Evolutionary conservation across 2,113 vertebrate genomes (phyloP), one percentile per base, ranked within the genome.

Genomic region (Lycocorax pyrrhopterus): DNA sequence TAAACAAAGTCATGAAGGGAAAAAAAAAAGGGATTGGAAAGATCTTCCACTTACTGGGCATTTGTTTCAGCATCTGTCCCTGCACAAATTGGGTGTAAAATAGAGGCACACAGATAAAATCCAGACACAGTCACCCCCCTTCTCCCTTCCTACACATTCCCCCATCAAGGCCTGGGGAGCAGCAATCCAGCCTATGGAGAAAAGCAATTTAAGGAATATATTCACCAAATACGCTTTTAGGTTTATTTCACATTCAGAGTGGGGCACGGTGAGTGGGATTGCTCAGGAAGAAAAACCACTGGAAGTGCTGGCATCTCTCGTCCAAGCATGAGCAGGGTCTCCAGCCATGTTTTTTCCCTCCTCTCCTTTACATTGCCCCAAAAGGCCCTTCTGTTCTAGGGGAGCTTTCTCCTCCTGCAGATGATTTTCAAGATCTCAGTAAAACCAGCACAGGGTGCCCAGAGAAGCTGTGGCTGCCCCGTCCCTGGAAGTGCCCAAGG

Each of bases 301-400:
- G 64, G 27, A 5, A 29, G 25, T 2, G 39, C 52, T 67, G 56
- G 43, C 29, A 66, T 30, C 69, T 56, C 68, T 23, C 41, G 7
- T 16, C 76, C 49, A 43, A 46, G 18, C n/a, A 25, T 1, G 14
- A 80, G 69, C 23, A 59, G 62, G 7, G 30, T 27, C 33, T 55
- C 41, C 22, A 41, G 7, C 39, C 4, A 0, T 17, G 6, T 1
- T 22, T 51, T 44, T 29, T 6, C 19, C 30, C 5, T 44, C 39
- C 22, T 51, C 27, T 30, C 44, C 29, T 39, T 37, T 12, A 8
- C 18, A 1, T 17, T 25, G 16, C 27, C 23, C 72, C 39, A 1
- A 22, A 8, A 32, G 2, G 8, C 7, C 5, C 4, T 74, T 49
- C 35, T 53, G 4, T 4, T 74, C 62, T 3, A 71, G 22, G 22